A percentile compares a stretch with the other conserved stretches of the same genome.
These are phyloP conservation scores for Diplogasteroides magnus DNA, from an alignment of 1,140 invertebrate species.

Conservation along the genomic window DNA sequence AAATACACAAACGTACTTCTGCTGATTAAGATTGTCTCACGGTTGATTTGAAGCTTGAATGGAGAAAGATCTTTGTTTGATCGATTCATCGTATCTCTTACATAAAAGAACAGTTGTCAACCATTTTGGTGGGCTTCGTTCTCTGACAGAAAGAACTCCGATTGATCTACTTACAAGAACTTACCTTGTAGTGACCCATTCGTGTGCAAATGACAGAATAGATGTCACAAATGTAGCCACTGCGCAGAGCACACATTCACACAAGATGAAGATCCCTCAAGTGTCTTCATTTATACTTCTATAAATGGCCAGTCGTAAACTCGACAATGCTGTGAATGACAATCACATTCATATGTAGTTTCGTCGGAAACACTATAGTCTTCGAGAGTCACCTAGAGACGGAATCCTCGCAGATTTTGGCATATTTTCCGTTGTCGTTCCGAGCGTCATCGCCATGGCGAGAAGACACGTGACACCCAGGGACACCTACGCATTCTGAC, in stretches of 20 bases:
- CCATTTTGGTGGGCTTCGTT: background rate
- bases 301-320: too few species aligned
- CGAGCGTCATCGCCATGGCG: background rate
- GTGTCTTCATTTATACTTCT: background rate
- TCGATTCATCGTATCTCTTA: background rate
- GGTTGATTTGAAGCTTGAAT: background rate
- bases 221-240: background rate
- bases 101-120: background rate
- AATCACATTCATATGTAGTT: too few species aligned
- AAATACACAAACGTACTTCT: too few species aligned
- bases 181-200: background rate
- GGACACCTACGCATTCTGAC: background rate
- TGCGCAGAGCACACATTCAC: background rate
- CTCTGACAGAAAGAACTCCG: background rate
- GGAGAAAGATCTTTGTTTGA: background rate
- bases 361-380: too few species aligned
- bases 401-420: background rate
- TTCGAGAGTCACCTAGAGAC: background rate
- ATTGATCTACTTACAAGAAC: background rate
- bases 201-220: background rate
- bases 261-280: background rate
- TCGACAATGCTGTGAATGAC: too few species aligned
- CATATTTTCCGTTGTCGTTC: background rate
- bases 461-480: background rate
- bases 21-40: background rate